Evolutionary conservation across 2,888 invertebrate species (phyloP).

Genomic region (Creontiades dilutus): DNA sequence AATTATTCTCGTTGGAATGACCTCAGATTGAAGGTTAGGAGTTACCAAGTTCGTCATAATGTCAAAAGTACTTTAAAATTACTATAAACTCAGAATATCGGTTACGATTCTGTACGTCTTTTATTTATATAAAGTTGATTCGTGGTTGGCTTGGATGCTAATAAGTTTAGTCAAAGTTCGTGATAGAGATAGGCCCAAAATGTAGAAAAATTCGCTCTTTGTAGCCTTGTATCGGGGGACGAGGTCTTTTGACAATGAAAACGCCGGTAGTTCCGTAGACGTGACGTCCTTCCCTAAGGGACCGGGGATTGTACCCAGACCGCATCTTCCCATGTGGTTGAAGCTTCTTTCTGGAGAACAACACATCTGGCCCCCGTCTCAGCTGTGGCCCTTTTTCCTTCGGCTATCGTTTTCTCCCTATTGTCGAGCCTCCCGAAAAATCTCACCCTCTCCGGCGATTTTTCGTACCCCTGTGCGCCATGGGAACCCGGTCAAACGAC

Average conservation of each 20-base stretch:
- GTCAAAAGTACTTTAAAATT: too few relatives aligned
- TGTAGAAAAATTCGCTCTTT: too few relatives aligned
- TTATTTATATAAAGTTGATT: too few relatives aligned
- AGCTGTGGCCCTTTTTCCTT: constrained; percentile 32
- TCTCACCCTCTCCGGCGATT: background rate
- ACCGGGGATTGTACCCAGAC: constrained; percentile 8
- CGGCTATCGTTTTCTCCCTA: constrained; percentile 37
- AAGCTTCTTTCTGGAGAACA: constrained; percentile 23
- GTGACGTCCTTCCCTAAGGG: background rate
- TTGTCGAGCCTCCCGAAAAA: constrained; percentile 20
- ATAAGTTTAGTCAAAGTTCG: too few relatives aligned
- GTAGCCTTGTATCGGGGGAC: too few relatives aligned
- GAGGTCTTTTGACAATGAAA: background rate
- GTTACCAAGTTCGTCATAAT: too few relatives aligned
- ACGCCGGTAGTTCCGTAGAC: background rate
- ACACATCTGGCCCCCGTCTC: constrained; percentile 49
- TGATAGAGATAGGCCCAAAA: too few relatives aligned
- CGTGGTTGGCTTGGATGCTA: too few relatives aligned
- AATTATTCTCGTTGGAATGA: too few relatives aligned
- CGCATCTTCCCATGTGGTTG: constrained; percentile 45
- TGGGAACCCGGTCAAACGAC: background rate
- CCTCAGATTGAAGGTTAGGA: too few relatives aligned
- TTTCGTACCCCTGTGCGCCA: background rate
- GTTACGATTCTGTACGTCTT: too few relatives aligned
- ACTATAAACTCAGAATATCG: too few relatives aligned